Evolutionary conservation across 53 echinoderm and acorn worm species (phyloP), one percentile per base, ranked within the genome.

Genomic region (Paelopatides confundens): DNA sequence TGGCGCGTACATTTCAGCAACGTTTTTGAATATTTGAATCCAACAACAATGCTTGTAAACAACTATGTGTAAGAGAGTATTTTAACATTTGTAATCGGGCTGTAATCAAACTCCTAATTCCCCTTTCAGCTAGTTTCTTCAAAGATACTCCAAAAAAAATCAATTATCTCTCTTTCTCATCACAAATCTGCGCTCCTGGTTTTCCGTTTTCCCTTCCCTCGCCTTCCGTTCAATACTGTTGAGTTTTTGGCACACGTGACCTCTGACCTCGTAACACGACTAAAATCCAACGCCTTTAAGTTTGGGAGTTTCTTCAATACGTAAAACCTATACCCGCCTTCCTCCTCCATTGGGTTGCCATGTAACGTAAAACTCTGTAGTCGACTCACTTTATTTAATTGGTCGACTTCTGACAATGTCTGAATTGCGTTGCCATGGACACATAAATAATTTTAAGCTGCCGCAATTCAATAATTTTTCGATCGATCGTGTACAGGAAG

Each of bases 381-480:
- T 50, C 92, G 87, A 30, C 77, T 83, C 82, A 97, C 51, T 9
- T 77, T 28, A 4, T 86, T 54, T 46, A 97, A 86, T 76, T 97
- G 95, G 15, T 93, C 97, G 29, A 95, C 40, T 62, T 95, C 93
- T 14, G 76, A 87, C 39, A 93, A 51, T 12, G 92, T 87, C 15
- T 95, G 90, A 28, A 97, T 89, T 34, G 86, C 92, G 92, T 97
- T 97, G 26, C 97, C 97, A 48, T 97, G 97, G 77, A 97, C 92
- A n/a, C n/a, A 88, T 97, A 97, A 50, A 97, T 67, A 40, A 97
- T 97, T 47, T 93, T 97, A 54, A 97, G 26, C 32, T 95, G 91
- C 52, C 92, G 88, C 65, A 81, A 97, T 46, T 93, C 77, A 35
- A 95, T 76, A 28, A 97, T 70, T 76, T 93, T 87, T 14, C 87